Conservation (phyloP, 2,113 vertebrate genomes). For the Heterotis niloticus region DNA sequence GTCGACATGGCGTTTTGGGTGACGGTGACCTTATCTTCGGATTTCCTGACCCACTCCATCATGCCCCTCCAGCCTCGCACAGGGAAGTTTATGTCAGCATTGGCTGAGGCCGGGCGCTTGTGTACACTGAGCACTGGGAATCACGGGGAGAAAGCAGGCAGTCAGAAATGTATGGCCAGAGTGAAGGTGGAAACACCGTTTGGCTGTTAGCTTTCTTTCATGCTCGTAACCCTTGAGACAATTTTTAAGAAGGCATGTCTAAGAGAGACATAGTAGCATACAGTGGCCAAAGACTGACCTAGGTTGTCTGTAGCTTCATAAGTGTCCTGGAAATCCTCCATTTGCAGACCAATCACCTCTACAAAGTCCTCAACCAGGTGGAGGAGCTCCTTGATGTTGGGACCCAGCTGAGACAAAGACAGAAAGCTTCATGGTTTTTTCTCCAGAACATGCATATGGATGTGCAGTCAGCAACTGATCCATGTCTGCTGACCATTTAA, state of each 20-base stretch:
- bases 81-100: constrained; percentile 88
- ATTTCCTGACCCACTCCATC: constrained; percentile 86
- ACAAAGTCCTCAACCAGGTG: constrained; percentile 88
- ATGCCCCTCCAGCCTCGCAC: constrained; percentile 93
- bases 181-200: background rate
- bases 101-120: constrained; percentile 78
- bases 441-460: background rate
- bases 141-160: constrained; percentile 1
- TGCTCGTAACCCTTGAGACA: background rate
- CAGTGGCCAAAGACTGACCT: constrained; percentile 68
- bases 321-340: constrained; percentile 92
- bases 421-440: background rate
- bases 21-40: constrained; percentile 88
- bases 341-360: constrained; percentile 85
- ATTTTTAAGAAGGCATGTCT: constrained; percentile 32
- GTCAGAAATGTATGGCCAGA: background rate
- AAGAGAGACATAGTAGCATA: constrained; percentile 20
- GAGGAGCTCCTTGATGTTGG: constrained; percentile 83
- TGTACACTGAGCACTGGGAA: constrained; percentile 86
- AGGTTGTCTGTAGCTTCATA: constrained; percentile 97
- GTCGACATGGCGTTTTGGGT: constrained; percentile 82
- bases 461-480: background rate
- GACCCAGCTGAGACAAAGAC: constrained; percentile 72
- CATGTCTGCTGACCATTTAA: background rate
- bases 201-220: background rate